These are phyloP conservation scores for Pelosia muscerda DNA, from an alignment of 2,888 invertebrate species.

Conservation along the genomic window DNA sequence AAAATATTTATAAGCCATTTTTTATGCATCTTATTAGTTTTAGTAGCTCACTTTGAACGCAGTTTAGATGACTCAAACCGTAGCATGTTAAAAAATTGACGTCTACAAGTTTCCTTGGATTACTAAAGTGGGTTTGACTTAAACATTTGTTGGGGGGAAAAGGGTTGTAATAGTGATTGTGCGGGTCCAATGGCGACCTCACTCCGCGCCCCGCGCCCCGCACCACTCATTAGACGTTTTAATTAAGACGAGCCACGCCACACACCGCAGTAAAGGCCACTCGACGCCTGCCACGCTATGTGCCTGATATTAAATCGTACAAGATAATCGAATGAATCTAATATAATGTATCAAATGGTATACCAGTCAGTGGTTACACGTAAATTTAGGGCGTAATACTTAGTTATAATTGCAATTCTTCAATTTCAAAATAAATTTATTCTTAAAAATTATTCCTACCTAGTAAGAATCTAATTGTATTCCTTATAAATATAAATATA, in stretches of 20 bases:
- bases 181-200: slow-evolving; percentile 19
- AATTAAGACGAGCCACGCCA: slow-evolving; percentile 62
- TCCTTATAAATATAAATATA: background rate
- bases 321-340: background rate
- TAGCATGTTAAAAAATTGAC: background rate
- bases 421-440: too few relatives aligned
- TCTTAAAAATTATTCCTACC: background rate
- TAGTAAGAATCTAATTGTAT: background rate
- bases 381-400: background rate
- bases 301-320: slow-evolving; percentile 41
- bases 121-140: slow-evolving; percentile 19
- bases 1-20: slow-evolving; percentile 4
- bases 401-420: background rate
- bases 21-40: background rate
- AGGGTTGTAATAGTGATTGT: slow-evolving; percentile 49
- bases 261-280: slow-evolving; percentile 44
- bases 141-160: slow-evolving; percentile 33
- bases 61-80: background rate
- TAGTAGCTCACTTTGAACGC: background rate
- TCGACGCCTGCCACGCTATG: slow-evolving; percentile 48
- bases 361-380: background rate
- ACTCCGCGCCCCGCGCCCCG: background rate
- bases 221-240: slow-evolving; percentile 70
- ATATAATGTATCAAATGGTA: background rate
- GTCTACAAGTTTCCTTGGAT: slow-evolving; percentile 11